phyloP scores from a whole-genome alignment of 2,113 vertebrate species.

The Takifugu flavidus region DNA sequence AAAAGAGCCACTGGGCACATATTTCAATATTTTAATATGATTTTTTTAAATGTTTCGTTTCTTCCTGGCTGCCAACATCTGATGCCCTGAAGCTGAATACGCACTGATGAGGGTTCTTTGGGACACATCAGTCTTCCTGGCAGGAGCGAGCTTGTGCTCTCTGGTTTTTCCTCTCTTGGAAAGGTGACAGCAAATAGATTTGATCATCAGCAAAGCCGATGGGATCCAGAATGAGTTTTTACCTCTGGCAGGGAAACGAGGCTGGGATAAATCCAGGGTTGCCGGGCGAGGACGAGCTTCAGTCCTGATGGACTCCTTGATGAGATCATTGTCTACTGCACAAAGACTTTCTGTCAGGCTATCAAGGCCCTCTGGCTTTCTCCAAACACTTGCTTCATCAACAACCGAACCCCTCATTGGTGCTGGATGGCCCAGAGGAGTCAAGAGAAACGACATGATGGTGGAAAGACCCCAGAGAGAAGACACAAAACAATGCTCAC shows the following conservation, averaged over 20 bases:
- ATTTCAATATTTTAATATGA: constrained; percentile 11
- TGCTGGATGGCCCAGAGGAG: constrained; percentile 34
- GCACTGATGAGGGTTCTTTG: constrained; percentile 67
- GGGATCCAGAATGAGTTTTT: constrained; percentile 19
- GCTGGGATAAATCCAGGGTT: constrained; percentile 51
- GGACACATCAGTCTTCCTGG: constrained; percentile 63
- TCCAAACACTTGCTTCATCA: too few relatives aligned
- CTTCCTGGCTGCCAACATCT: constrained; percentile 57
- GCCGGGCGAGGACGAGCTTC: constrained; percentile 38
- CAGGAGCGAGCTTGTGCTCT: constrained; percentile 46
- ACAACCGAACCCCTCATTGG: constrained; percentile 9
- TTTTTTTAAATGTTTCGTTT: constrained; percentile 38
- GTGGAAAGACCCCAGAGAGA: constrained; percentile 34
- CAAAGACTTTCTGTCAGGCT: constrained; percentile 4
- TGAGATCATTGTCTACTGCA: constrained; percentile 41
- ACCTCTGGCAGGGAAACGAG: constrained; percentile 30
- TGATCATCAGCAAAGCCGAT: constrained; percentile 44
- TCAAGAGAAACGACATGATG: constrained; percentile 35
- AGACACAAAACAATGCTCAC: constrained; percentile 2
- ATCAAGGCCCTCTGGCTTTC: too few relatives aligned
- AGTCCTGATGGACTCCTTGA: constrained; percentile 29
- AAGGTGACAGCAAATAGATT: constrained; percentile 57
- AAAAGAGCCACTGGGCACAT: background rate
- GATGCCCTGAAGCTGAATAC: constrained; percentile 72
- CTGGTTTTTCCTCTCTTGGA: constrained; percentile 56